Conservation (phyloP, 1,140 invertebrate genomes). For the Mactra quadrangularis region DNA sequence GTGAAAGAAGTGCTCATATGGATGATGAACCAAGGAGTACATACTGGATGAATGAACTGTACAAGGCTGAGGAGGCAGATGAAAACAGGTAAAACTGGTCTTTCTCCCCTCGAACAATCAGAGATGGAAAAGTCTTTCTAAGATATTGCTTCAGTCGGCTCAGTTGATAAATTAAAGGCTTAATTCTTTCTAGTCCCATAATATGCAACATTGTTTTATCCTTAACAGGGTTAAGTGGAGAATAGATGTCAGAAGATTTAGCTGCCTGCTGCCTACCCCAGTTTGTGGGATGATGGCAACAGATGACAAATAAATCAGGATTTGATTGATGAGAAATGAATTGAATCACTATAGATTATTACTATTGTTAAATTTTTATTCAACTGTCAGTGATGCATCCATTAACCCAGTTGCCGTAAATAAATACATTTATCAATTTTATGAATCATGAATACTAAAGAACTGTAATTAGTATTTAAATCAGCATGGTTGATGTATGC, state of each 20-base stretch:
- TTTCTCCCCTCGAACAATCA: background rate
- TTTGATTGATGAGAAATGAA: background rate
- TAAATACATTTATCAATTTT: too few species aligned
- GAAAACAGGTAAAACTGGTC: conserved; percentile 33
- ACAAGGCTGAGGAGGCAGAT: conserved; percentile 35
- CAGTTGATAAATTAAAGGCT: background rate
- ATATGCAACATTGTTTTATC: background rate
- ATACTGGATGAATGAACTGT: conserved; percentile 50
- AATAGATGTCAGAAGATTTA: too few species aligned
- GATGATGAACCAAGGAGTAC: conserved; percentile 63
- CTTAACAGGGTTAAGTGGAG: background rate
- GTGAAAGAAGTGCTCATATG: conserved; percentile 67
- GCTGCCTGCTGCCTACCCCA: too few species aligned
- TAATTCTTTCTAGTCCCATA: background rate
- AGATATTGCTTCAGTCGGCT: background rate
- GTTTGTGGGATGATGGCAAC: too few species aligned
- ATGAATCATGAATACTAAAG: too few species aligned
- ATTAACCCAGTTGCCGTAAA: too few species aligned
- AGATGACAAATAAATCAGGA: too few species aligned
- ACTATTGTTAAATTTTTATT: too few species aligned
- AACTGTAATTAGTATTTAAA: too few species aligned
- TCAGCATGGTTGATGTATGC: too few species aligned
- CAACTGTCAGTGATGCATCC: too few species aligned
- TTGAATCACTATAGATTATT: background rate
- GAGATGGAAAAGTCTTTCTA: background rate